These are phyloP conservation scores for Bagarius yarrelli DNA, from an alignment of 2,113 vertebrate species.

Conservation along the genomic window DNA sequence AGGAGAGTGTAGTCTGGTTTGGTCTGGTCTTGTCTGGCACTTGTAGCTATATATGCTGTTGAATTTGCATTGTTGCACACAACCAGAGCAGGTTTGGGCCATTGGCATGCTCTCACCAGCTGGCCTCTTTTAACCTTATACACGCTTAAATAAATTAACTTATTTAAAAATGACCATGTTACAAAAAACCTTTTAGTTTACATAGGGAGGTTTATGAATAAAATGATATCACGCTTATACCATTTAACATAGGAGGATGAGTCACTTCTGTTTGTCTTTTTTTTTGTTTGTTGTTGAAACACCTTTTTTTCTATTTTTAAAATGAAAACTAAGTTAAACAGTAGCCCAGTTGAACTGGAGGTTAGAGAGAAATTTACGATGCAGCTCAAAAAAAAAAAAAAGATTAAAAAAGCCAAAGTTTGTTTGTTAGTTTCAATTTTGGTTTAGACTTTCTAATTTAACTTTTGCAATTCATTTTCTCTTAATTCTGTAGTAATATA, in stretches of 20 bases:
- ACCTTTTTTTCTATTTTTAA: slow-evolving; percentile 27
- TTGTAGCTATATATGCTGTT: slow-evolving; percentile 77
- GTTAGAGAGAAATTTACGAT: slow-evolving; percentile 83
- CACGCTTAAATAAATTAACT: slow-evolving; percentile 57
- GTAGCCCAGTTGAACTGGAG: slow-evolving; percentile 87
- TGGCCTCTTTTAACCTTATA: slow-evolving; percentile 74
- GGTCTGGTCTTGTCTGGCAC: slow-evolving; percentile 81
- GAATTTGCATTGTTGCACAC: slow-evolving; percentile 74
- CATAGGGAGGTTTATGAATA: slow-evolving; percentile 19
- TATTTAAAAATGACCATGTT: slow-evolving; percentile 35
- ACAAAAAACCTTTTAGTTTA: slow-evolving; percentile 33
- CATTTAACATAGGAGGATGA: slow-evolving; percentile 25
- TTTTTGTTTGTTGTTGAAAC: background rate
- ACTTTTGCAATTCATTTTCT: slow-evolving; percentile 81
- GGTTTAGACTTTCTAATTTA: slow-evolving; percentile 79
- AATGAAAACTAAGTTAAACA: slow-evolving; percentile 62
- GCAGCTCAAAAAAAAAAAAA: slow-evolving; percentile 79
- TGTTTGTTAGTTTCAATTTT: slow-evolving; percentile 85
- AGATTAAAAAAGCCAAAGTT: slow-evolving; percentile 93
- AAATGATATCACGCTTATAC: slow-evolving; percentile 32
- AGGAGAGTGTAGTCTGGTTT: slow-evolving; percentile 71
- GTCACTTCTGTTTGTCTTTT: slow-evolving; percentile 2
- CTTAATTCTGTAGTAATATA: slow-evolving; percentile 74
- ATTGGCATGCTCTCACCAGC: slow-evolving; percentile 74
- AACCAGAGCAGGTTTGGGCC: slow-evolving; percentile 64